Percentiles rank a stretch among this genome's conserved stretches.
Conservation (phyloP, 2,113 vertebrate genomes). For the Leptocoma aspasia region DNA sequence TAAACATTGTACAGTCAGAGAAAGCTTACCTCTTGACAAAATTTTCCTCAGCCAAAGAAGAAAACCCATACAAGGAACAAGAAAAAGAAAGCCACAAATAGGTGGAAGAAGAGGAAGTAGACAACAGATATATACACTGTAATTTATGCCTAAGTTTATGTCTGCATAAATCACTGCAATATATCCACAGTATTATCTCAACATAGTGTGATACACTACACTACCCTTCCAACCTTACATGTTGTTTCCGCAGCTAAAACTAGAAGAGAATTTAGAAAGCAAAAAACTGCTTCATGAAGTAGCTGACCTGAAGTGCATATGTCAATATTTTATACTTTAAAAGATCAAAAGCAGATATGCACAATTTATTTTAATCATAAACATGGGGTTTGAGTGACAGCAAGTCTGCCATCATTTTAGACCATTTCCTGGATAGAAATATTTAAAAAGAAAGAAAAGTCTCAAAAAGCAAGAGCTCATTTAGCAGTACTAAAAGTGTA, state of each 20-base stretch:
- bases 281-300: background rate
- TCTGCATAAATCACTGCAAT: background rate
- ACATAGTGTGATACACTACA: background rate
- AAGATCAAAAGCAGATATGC: background rate
- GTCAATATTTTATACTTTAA: background rate
- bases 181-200: background rate
- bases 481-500: background rate
- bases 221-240: background rate
- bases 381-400: background rate
- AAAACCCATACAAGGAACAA: background rate
- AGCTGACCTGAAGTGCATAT: background rate
- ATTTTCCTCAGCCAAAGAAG: background rate
- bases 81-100: background rate
- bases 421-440: background rate
- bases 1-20: background rate
- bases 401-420: background rate
- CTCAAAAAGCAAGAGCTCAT: background rate
- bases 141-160: background rate
- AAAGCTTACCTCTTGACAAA: background rate
- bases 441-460: background rate
- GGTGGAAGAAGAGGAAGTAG: background rate
- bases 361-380: background rate
- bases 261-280: background rate
- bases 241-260: background rate
- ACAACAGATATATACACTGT: background rate